Base-by-base conservation (phyloP, 2,797 vertebrate species). In the Intellagama lesueurii region DNA sequence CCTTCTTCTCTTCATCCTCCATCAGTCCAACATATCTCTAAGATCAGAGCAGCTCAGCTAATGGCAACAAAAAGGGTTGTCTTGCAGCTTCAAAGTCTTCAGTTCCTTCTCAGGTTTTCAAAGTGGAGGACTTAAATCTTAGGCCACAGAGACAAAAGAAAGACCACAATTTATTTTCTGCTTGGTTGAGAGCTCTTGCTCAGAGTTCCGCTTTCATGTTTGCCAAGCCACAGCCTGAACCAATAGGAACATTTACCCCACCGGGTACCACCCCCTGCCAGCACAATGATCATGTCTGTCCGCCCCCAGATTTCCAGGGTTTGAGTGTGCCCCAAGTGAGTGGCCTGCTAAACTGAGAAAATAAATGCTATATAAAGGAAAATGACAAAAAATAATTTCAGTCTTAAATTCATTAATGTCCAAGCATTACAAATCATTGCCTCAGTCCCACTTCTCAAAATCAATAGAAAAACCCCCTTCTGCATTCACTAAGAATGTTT, bases 331-430 rank as follows among this genome's bases (percentile, higher is more conserved):
- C 78, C 72, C 49, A 0, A 4, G 52, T 32, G 44, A 2, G 80
- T 14, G 81, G 24, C 40, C 84, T 86, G 73, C 60, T 91, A 91
- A 91, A 78, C 12, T 56, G 79, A 90, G 87, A 90, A 88, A 87
- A 1, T 0, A 69, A 64, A 85, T 68, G 0, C 0, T 64, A 66
- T 75, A 80, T 66, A 22, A 28, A 32, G 2, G 35, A 68, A 89
- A 86, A 92, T 19, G 73, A 7, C 0, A 5, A 82, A 77, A 85
- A 89, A 83, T 56, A 85, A 64, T 75, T 81, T 44, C 28, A 9
- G 35, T 40, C n/a, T 32, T 1, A n/a, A 68, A 87, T 0, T 0
- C 77, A 88, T 87, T 14, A 35, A 56, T 91, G 66, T n/a, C 40
- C 87, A 92, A 83, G 0, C 49, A 72, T 0, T 0, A 87, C 88